These are phyloP conservation scores for Spodoptera picta DNA, from an alignment of 2,888 invertebrate genomes.

Conservation along the genomic window DNA sequence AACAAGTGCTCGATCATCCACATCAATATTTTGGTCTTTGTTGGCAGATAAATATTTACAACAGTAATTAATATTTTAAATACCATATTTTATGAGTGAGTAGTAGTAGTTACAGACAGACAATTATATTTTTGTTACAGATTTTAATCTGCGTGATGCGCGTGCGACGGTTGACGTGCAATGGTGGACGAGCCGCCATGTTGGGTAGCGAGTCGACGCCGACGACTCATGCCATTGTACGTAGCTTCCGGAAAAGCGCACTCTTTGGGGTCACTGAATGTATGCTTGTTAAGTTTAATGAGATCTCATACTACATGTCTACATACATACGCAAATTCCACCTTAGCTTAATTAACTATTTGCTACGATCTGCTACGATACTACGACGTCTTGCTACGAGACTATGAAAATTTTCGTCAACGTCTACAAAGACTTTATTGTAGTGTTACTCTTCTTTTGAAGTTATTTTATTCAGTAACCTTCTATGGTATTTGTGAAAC, in stretches of 20 bases:
- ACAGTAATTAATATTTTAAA: no score
- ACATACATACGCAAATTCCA: background rate
- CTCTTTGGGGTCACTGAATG: constrained; percentile 78
- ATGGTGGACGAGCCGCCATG: constrained; percentile 70
- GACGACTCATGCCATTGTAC: constrained; percentile 69
- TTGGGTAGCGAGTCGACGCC: constrained; percentile 60
- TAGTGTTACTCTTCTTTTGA: no score
- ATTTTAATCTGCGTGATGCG: constrained; percentile 41
- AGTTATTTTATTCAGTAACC: no score
- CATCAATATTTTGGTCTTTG: no score
- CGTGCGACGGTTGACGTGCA: constrained; percentile 43
- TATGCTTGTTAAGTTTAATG: constrained; percentile 37
- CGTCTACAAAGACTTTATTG: no score
- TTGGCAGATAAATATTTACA: no score
- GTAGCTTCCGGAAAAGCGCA: constrained; percentile 81
- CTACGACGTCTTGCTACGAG: constrained; percentile 12
- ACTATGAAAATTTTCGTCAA: background rate
- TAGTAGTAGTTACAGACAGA: constrained; percentile 39
- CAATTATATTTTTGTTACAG: constrained; percentile 37
- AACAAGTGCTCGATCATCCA: no score
- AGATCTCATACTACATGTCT: constrained; percentile 13
- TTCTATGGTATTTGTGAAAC: background rate
- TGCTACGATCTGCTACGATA: constrained; percentile 22
- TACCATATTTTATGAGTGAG: no score
- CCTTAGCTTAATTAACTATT: background rate